A percentile compares a stretch with the other conserved stretches of the same genome.
Evolutionary conservation across 2,797 vertebrate species (phyloP).

Genomic region (Sebastes itinus): DNA sequence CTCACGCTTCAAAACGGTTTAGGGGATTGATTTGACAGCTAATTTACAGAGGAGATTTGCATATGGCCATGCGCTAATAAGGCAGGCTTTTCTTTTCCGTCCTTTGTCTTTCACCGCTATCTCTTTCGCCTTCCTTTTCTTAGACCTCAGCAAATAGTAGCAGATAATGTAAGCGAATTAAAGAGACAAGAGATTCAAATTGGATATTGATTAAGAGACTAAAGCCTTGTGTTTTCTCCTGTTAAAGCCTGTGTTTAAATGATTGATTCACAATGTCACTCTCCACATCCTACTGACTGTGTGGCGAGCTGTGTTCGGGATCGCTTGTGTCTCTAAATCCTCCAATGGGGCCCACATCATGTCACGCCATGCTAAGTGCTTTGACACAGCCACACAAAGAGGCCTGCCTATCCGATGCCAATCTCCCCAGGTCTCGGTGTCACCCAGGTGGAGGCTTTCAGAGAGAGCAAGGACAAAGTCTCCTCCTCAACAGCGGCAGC

Average conservation of each 20-base stretch:
- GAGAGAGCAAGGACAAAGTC: conserved; percentile 61
- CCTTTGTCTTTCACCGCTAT: conserved; percentile 66
- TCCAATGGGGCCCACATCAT: conserved; percentile 54
- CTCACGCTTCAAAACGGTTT: conserved; percentile 69
- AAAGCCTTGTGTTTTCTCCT: conserved; percentile 70
- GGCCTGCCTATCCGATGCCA: conserved; percentile 68
- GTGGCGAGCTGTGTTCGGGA: conserved; percentile 36
- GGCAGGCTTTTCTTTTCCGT: conserved; percentile 62
- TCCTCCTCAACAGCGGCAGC: conserved; percentile 27
- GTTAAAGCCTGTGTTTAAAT: conserved; percentile 76
- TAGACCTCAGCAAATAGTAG: conserved; percentile 68
- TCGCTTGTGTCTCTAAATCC: conserved; percentile 32
- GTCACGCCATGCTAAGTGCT: conserved; percentile 70
- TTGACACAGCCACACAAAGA: conserved; percentile 70
- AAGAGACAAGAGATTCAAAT: conserved; percentile 82
- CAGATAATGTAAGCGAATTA: conserved; percentile 82
- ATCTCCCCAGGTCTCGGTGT: conserved; percentile 60
- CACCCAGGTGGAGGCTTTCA: conserved; percentile 66
- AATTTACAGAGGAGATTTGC: conserved; percentile 83
- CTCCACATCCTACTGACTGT: conserved; percentile 54
- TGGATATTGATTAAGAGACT: conserved; percentile 82
- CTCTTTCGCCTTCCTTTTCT: conserved; percentile 50
- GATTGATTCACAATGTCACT: conserved; percentile 78
- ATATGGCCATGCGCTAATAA: conserved; percentile 77
- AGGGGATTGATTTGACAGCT: conserved; percentile 81